These are phyloP conservation scores for Sitta europaea DNA, from an alignment of 2,113 vertebrate genomes.

Conservation along the genomic window DNA sequence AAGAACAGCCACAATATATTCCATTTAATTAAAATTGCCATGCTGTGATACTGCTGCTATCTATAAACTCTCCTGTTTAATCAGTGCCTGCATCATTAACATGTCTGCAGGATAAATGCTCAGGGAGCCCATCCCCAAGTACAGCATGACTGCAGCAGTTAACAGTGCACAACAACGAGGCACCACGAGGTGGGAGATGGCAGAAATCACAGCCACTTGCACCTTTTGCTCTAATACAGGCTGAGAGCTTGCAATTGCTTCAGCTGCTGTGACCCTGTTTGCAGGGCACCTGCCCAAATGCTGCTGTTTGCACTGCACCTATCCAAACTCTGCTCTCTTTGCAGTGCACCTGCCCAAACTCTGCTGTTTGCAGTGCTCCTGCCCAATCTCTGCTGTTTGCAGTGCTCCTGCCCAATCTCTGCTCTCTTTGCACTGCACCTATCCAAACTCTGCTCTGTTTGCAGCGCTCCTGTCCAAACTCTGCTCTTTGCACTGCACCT, in stretches of 20 bases:
- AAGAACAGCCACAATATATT: background rate
- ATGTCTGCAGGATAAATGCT: background rate
- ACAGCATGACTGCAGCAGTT: background rate
- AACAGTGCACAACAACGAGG: background rate
- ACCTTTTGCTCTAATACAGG: background rate
- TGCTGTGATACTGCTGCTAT: background rate
- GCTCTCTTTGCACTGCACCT: too few relatives aligned
- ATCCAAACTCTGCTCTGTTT: background rate
- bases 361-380: fast-evolving
- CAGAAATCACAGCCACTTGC: background rate
- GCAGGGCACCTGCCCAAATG: fast-evolving
- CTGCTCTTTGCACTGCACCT: fast-evolving
- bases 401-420: fast-evolving
- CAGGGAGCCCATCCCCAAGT: background rate
- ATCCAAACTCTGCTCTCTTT: fast-evolving
- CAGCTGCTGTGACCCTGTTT: background rate
- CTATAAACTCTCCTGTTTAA: background rate
- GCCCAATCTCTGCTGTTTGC: too few relatives aligned
- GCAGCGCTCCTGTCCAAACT: fast-evolving
- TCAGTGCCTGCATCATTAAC: background rate
- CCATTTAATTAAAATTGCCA: background rate
- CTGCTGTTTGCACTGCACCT: background rate
- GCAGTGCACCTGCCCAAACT: background rate
- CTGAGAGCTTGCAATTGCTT: background rate
- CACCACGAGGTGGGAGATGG: fast-evolving